A percentile compares a stretch with the other conserved stretches of the same genome.
Conservation (phyloP, 2,888 invertebrate species). For the Heteromyza rotundicornis region DNA sequence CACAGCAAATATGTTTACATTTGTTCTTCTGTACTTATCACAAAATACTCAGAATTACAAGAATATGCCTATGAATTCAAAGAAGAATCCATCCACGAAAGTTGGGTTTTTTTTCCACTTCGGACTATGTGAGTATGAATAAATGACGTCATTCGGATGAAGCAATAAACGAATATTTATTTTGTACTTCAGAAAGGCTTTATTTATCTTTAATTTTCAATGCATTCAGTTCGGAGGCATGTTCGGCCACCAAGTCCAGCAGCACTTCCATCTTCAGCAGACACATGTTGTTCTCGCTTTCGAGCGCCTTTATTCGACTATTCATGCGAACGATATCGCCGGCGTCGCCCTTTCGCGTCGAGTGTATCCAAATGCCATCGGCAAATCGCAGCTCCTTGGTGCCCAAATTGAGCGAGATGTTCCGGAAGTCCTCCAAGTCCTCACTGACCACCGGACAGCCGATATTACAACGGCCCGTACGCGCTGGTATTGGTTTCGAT, state of each 20-base stretch:
- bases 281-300: slow-evolving; percentile 59
- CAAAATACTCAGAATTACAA: too few relatives aligned
- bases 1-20: too few relatives aligned
- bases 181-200: too few relatives aligned
- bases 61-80: too few relatives aligned
- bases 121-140: too few relatives aligned
- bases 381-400: slow-evolving; percentile 58
- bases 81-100: too few relatives aligned
- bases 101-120: too few relatives aligned
- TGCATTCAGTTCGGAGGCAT: slow-evolving; percentile 50
- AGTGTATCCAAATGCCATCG: slow-evolving; percentile 60
- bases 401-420: slow-evolving; percentile 52
- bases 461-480: slow-evolving; percentile 52
- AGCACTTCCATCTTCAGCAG: slow-evolving; percentile 59
- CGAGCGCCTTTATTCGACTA: slow-evolving; percentile 51
- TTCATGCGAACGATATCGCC: slow-evolving; percentile 53
- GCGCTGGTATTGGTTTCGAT: slow-evolving; percentile 53
- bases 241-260: slow-evolving; percentile 59
- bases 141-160: too few relatives aligned
- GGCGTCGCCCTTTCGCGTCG: slow-evolving; percentile 46
- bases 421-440: slow-evolving; percentile 57
- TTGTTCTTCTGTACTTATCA: too few relatives aligned
- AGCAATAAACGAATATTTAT: too few relatives aligned
- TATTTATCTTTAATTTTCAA: slow-evolving; percentile 42
- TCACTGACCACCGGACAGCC: slow-evolving; percentile 52